Base-by-base conservation (phyloP, 37 sponge, comb jelly and placozoan genomes). In the Hormiphora californensis region DNA sequence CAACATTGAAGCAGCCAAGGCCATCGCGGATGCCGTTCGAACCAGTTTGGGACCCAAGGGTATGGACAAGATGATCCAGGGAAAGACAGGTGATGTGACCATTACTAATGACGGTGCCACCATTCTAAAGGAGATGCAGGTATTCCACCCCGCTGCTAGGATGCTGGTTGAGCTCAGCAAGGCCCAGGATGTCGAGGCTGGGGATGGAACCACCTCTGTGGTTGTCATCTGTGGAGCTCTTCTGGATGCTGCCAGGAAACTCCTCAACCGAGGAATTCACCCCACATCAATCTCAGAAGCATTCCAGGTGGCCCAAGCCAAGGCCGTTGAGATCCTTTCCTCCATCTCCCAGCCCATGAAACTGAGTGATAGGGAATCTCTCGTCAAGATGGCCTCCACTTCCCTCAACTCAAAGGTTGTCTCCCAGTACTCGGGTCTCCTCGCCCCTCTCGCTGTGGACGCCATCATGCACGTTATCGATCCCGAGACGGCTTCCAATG, bases 1-100 rank as follows among this genome's bases (percentile, higher is more conserved):
- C 61, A 98, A 98, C 86, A 95, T 98, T 38, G 91, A 89, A 33
- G 95, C 99, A 11, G 99, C 95, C 0, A 98, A 98, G 89, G 99
- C 94, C 81, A 94, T 98, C 34, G 95, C 95, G 23, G 96, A 98
- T 91, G 99, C 99, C 41, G 89, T 98, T 40, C 54, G 99, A 32
- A 98, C 99, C 0, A 98, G 99, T 78, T 91, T 98, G n/a, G 99
- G 99, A 9, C 99, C 99, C n/a, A 85, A 92, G 17, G 99, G 99
- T 34, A 98, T 98, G 99, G 99, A 98, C 63, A 98, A 98, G 69
- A 98, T 98, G 99, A 98, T 98, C 73, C 99, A 94, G 88, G 88
- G 73, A 19, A 33, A 85, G 15, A 88, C 49, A 40, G 99, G 99
- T 39, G 95, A 98, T 39, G 95, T 98, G 19, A 98, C 99, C 19